phyloP scores from a whole-genome alignment of 2,113 vertebrate genomes.

The Oplegnathus fasciatus region DNA sequence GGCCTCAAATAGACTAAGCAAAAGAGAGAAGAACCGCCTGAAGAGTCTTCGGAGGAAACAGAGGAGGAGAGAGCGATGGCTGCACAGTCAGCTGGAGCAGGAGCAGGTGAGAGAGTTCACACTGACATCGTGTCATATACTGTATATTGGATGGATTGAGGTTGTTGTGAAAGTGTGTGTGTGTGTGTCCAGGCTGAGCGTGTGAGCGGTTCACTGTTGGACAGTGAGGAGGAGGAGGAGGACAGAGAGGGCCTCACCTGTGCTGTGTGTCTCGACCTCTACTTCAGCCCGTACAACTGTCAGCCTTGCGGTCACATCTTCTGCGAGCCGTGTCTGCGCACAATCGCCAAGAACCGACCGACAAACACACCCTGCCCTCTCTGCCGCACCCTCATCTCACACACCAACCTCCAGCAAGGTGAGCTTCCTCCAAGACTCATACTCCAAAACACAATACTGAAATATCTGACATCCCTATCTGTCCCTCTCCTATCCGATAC shows the following conservation, averaged over 20 bases:
- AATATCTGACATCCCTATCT: neutral
- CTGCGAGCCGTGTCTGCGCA: slow-evolving; percentile 95
- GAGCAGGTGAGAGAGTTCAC: slow-evolving; percentile 77
- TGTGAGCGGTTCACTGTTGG: slow-evolving; percentile 6
- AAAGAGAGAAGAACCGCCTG: slow-evolving; percentile 87
- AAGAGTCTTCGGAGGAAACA: slow-evolving; percentile 89
- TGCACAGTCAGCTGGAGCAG: slow-evolving; percentile 76
- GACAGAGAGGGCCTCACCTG: slow-evolving; percentile 89
- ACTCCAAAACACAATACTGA: neutral
- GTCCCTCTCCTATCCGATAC: no score
- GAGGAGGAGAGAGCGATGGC: slow-evolving; percentile 85
- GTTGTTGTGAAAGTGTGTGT: neutral
- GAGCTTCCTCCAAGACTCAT: neutral
- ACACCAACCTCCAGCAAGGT: slow-evolving; percentile 92
- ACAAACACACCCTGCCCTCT: slow-evolving; percentile 90
- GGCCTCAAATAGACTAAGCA: slow-evolving; percentile 77
- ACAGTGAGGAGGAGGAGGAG: slow-evolving; percentile 66
- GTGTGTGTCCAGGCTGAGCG: slow-evolving; percentile 39
- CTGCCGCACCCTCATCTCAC: slow-evolving; percentile 89
- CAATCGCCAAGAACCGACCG: slow-evolving; percentile 90
- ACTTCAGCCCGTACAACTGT: slow-evolving; percentile 94
- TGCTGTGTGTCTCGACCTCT: slow-evolving; percentile 93
- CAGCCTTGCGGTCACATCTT: slow-evolving; percentile 94
- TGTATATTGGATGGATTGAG: no score
- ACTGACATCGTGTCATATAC: no score